Conservation (phyloP, 2,113 vertebrate species). For the Pantherophis guttatus region DNA sequence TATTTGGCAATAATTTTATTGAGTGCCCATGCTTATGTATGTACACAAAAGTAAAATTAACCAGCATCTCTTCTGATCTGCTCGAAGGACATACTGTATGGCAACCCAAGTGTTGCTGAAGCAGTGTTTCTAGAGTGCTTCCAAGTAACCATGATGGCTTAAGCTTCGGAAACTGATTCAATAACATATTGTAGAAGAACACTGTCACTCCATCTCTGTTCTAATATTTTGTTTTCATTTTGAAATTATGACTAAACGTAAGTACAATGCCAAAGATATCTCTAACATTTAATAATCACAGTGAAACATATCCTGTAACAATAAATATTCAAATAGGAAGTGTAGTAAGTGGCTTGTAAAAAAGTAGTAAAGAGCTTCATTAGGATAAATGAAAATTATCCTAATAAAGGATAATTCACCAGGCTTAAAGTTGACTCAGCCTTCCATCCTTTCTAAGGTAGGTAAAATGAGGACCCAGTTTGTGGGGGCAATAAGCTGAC, state of each 20-base stretch:
- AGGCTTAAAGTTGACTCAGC: no score
- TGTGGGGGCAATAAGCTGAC: no score
- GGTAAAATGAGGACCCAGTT: no score
- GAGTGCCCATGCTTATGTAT: background rate
- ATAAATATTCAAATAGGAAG: background rate
- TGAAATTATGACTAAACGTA: conserved; percentile 11
- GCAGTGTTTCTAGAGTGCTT: background rate
- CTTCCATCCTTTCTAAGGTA: no score
- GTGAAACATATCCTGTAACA: background rate
- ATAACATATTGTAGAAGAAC: background rate
- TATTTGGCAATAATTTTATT: background rate
- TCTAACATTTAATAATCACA: background rate
- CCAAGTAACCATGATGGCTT: background rate
- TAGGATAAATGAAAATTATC: background rate
- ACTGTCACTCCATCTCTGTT: conserved; percentile 10
- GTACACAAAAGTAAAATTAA: background rate
- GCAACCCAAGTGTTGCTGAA: background rate
- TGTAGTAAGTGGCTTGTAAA: background rate
- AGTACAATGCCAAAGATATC: background rate
- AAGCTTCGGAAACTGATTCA: background rate
- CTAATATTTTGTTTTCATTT: conserved; percentile 10
- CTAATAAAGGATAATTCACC: no score
- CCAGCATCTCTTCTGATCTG: background rate
- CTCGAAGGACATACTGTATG: background rate
- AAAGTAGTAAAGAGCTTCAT: background rate